Base-by-base conservation (phyloP, 2,797 vertebrate species). In the Sardinella longiceps region DNA sequence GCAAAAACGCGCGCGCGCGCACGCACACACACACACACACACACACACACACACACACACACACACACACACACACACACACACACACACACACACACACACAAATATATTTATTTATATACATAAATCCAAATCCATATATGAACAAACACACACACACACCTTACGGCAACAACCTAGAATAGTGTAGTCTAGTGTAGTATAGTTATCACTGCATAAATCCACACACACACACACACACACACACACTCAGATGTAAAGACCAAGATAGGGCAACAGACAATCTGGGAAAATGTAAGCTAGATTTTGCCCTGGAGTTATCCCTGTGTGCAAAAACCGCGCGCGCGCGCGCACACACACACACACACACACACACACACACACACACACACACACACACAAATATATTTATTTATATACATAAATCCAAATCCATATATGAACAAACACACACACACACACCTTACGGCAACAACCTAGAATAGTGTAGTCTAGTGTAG, bases 261-360 rank as follows among this genome's bases (percentile, higher is more conserved):
- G n/a, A n/a, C n/a, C n/a, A n/a, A n/a, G n/a, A n/a, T n/a, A n/a
- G n/a, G n/a, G n/a, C n/a, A n/a, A n/a, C n/a, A n/a, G n/a, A n/a
- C n/a, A n/a, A n/a, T 2, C 53, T 28, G 60, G 96, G 86, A 97
- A 97, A 0, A 95, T 96, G 87, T 97, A 97, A 77, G 97, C n/a
- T n/a, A n/a, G n/a, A n/a, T n/a, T 93, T 90, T 97, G 96, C 88
- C 96, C 96, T 0, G 95, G 95, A 85, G 96, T 95, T 81, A 96
- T 90, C 82, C 93, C 95, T 97, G 84, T 28, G 14, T 15, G 18
- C 30, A 37, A 11, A 70, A 28, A 28, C 60, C 58, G 33, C 28
- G 33, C 63, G 15, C 63, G 14, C 28, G 33, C 66, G 15, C 9
- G 14, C 20, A 33, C 25, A 30, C 60, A 66, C 28, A 33, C 28